Evolutionary conservation across 2,888 invertebrate species (phyloP).

Genomic region (Parapristionchus giblindavisi): DNA sequence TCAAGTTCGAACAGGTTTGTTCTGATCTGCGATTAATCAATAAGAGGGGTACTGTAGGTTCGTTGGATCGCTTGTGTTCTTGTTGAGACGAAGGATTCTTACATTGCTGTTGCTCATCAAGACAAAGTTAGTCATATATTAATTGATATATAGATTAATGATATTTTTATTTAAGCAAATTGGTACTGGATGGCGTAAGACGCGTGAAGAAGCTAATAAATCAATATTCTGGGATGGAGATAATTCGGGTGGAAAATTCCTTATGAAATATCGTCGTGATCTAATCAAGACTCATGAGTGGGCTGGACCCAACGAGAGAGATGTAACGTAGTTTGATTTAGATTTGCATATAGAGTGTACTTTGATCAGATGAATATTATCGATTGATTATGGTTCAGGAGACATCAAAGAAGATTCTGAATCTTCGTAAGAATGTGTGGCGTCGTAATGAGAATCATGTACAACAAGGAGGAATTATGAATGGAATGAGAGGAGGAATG

Average conservation of each 20-base stretch:
- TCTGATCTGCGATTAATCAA: background rate
- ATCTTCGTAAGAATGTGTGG: constrained; percentile 53
- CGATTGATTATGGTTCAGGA: constrained; percentile 40
- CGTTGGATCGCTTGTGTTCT: constrained; percentile 58
- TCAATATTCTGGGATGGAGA: constrained; percentile 65
- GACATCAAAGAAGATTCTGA: constrained; percentile 48
- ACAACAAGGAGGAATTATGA: background rate
- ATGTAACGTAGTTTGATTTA: constrained; percentile 39
- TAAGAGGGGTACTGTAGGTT: constrained; percentile 2
- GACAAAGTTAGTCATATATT: constrained; percentile 60
- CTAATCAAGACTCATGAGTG: constrained; percentile 46
- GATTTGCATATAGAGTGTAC: background rate
- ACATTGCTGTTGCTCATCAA: constrained; percentile 60
- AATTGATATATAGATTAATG: background rate
- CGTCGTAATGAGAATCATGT: constrained; percentile 47
- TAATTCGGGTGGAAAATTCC: constrained; percentile 60
- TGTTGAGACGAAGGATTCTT: constrained; percentile 51
- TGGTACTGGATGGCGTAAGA: constrained; percentile 68
- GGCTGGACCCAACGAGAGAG: constrained; percentile 53
- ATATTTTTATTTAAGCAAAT: constrained; percentile 45
- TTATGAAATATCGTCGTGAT: constrained; percentile 60
- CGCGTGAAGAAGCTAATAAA: constrained; percentile 60
- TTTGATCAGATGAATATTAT: background rate
- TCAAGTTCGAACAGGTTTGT: constrained; percentile 57
- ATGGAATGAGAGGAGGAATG: constrained; percentile 9